Conservation (phyloP, 2,888 invertebrate species). For the Macaria notata region DNA sequence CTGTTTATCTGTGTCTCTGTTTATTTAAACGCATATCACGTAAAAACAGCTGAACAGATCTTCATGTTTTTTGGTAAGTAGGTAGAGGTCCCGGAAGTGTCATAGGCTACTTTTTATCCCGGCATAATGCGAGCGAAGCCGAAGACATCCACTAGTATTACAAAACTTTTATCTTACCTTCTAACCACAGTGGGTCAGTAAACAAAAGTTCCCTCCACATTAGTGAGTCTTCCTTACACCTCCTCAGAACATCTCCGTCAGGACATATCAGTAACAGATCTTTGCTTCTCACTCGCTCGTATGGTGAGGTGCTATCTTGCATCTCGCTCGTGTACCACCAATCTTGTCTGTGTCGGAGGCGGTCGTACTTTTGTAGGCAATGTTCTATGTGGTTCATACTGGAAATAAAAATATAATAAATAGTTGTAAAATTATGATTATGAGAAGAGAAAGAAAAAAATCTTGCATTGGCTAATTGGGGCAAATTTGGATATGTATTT, state of each 20-base stretch:
- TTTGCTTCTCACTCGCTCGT: constrained; percentile 57
- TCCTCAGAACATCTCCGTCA: constrained; percentile 60
- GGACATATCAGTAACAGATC: constrained; percentile 66
- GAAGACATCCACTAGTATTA: no score
- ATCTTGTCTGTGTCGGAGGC: constrained; percentile 59
- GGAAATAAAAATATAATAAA: background rate
- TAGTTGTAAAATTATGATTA: no score
- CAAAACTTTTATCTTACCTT: constrained; percentile 59
- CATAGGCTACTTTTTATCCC: no score
- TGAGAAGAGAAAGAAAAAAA: no score
- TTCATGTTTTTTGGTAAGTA: no score
- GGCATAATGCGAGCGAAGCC: no score
- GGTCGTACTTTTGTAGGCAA: constrained; percentile 58
- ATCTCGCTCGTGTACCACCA: constrained; percentile 61
- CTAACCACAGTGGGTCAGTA: constrained; percentile 64
- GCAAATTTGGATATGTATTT: no score
- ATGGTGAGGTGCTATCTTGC: constrained; percentile 19
- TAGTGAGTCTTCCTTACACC: constrained; percentile 59
- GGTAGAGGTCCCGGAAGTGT: no score
- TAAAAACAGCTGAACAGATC: no score
- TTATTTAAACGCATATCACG: no score
- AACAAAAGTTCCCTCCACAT: constrained; percentile 71
- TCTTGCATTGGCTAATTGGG: no score
- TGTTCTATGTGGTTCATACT: constrained; percentile 63
- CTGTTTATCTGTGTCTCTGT: no score